Evolutionary conservation across 2,797 vertebrate genomes (phyloP), one percentile per base, ranked within the genome.

Genomic region (Octomys mimax): DNA sequence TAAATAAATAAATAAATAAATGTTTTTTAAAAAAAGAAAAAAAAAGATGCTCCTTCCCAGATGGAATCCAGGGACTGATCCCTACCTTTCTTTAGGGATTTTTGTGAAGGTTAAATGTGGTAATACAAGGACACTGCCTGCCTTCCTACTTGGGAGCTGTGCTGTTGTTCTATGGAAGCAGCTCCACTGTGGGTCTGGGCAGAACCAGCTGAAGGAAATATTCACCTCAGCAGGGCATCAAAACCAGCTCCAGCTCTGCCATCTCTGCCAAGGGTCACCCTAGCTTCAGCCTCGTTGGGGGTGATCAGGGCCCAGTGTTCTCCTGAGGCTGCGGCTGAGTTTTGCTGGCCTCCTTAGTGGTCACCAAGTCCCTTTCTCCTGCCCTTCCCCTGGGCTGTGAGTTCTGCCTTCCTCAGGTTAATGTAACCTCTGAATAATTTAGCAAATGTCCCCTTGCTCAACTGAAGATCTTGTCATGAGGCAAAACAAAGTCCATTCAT

Each of bases 401-500:
- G 75, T 19, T 42, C n/a, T 31, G 59, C 61, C 62, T 80, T 92
- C 89, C 59, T 71, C 59, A 22, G 87, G 64, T 85, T 82, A 49
- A 84, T 5, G 62, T 28, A 75, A 81, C 66, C 49, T 80, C 94
- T 80, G 91, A 94, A 87, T 84, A 91, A 94, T 86, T 92, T 89
- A 95, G 86, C 66, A 85, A 93, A 75, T 57, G 66, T 87, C 57
- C 64, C 8, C 57, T 96, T 91, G 88, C 75, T 94, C 83, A 77
- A 59, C 79, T 88, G 62, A 87, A 91, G 82, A 87, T 71, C 87
- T 94, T 49, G 92, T 39, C 64, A 79, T 1, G 24, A 96, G 73
- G 89, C 87, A 68, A 89, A 93, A 90, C 84, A 88, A 77, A 95
- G 94, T 61, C 2, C 13, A 82, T 80, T 96, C 87, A 66, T 80